These are phyloP conservation scores for Channa argus DNA, from an alignment of 2,113 vertebrate genomes.

Conservation along the genomic window DNA sequence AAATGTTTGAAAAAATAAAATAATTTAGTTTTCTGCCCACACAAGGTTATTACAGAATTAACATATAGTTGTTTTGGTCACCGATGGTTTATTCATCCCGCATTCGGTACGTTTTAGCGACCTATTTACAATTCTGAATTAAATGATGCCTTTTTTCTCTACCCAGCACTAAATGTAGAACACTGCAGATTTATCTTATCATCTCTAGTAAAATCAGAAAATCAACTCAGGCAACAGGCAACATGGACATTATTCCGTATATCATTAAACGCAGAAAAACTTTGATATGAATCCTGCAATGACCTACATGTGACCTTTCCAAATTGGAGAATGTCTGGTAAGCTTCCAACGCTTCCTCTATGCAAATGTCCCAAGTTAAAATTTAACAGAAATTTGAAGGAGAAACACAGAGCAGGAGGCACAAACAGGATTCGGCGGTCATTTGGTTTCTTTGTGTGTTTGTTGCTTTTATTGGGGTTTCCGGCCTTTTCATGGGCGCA, in stretches of 20 bases:
- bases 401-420: conserved; percentile 13
- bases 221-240: neutral
- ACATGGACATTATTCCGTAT: neutral
- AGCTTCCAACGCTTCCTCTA: conserved; percentile 56
- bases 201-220: neutral
- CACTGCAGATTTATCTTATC: neutral
- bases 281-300: conserved; percentile 18
- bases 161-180: too few relatives aligned
- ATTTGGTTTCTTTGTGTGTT: conserved; percentile 55
- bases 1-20: too few relatives aligned
- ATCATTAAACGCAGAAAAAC: neutral
- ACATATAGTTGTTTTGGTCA: too few relatives aligned
- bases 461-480: conserved; percentile 77
- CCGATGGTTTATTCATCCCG: too few relatives aligned
- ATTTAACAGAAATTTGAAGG: conserved; percentile 55
- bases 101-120: too few relatives aligned
- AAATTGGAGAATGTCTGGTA: conserved; percentile 15
- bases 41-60: too few relatives aligned
- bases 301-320: conserved; percentile 53
- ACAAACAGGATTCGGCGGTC: conserved; percentile 29
- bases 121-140: too few relatives aligned
- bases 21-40: neutral
- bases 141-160: too few relatives aligned
- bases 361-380: conserved; percentile 51
- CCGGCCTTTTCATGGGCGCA: conserved; percentile 77